Percentiles rank a stretch among this genome's conserved stretches.
phyloP scores from a whole-genome alignment of 2,888 invertebrate genomes.

The Drosophila neonasuta region DNA sequence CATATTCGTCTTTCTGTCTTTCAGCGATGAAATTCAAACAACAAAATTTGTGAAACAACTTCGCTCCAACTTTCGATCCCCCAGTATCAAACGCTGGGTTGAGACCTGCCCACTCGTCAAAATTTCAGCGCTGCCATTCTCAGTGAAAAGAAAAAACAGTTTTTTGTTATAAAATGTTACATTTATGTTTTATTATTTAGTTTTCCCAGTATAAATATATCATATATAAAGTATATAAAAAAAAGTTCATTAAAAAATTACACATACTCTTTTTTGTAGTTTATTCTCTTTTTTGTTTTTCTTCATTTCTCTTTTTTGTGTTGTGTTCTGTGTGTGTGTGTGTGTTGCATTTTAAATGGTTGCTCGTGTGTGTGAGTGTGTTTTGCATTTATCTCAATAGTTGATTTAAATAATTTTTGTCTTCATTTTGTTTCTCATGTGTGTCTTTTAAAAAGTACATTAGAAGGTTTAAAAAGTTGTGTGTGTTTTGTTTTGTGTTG shows the following conservation, averaged over 20 bases:
- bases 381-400: conserved; percentile 38
- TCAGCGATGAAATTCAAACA: too few relatives aligned
- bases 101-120: not conserved
- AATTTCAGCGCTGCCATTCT: not conserved
- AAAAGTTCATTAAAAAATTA: conserved; percentile 74
- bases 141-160: too few relatives aligned
- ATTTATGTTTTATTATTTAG: conserved; percentile 68
- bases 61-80: too few relatives aligned
- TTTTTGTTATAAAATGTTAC: conserved; percentile 73
- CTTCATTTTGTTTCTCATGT: conserved; percentile 15
- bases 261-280: conserved; percentile 59
- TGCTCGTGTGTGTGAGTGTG: conserved; percentile 10
- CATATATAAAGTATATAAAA: conserved; percentile 74
- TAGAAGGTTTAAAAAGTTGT: conserved; percentile 34
- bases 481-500: conserved; percentile 24
- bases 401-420: conserved; percentile 31
- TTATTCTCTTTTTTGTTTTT: conserved; percentile 16
- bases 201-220: conserved; percentile 74
- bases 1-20: too few relatives aligned
- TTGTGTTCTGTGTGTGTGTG: not conserved
- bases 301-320: conserved; percentile 11
- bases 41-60: too few relatives aligned
- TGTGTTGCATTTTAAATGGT: conserved; percentile 38
- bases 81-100: too few relatives aligned
- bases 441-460: conserved; percentile 66